Conservation (phyloP, 2,797 vertebrate species). For the Podarcis siculus region DNA sequence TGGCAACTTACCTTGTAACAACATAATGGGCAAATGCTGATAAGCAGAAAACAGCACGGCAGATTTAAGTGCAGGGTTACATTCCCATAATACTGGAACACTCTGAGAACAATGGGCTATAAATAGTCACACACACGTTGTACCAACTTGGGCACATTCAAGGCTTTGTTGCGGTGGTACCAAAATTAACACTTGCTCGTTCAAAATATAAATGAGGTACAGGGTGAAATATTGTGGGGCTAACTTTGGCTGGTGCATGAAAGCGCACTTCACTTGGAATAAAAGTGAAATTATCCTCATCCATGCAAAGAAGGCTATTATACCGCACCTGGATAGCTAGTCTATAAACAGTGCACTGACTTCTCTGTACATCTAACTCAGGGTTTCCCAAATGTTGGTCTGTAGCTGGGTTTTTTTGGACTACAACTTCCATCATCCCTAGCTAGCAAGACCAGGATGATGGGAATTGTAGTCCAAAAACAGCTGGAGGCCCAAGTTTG, state of each 20-base stretch:
- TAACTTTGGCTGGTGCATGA: neutral
- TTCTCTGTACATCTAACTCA: neutral
- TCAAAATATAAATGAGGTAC: neutral
- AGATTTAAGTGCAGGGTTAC: neutral
- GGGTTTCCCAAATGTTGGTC: too few relatives aligned
- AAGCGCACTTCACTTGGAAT: neutral
- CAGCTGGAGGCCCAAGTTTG: too few relatives aligned
- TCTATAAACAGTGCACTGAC: neutral
- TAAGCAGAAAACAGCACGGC: slow-evolving; percentile 4
- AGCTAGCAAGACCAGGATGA: too few relatives aligned
- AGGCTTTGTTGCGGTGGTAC: neutral
- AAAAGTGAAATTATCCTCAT: neutral
- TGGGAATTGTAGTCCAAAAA: too few relatives aligned
- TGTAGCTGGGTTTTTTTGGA: too few relatives aligned
- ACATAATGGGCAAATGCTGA: slow-evolving; percentile 27
- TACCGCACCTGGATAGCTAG: neutral
- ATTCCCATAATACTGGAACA: slow-evolving; percentile 12
- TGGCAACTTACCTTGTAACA: slow-evolving; percentile 7
- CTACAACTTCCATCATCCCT: too few relatives aligned
- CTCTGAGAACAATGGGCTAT: slow-evolving; percentile 15
- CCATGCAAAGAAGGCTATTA: neutral
- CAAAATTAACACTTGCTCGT: neutral
- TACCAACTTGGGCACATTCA: neutral
- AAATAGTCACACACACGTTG: slow-evolving; percentile 21
- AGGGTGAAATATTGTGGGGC: neutral